Percentiles rank a stretch among this genome's conserved stretches.
Conservation (phyloP, 1,140 invertebrate species). For the Drosophila nebulosa region DNA sequence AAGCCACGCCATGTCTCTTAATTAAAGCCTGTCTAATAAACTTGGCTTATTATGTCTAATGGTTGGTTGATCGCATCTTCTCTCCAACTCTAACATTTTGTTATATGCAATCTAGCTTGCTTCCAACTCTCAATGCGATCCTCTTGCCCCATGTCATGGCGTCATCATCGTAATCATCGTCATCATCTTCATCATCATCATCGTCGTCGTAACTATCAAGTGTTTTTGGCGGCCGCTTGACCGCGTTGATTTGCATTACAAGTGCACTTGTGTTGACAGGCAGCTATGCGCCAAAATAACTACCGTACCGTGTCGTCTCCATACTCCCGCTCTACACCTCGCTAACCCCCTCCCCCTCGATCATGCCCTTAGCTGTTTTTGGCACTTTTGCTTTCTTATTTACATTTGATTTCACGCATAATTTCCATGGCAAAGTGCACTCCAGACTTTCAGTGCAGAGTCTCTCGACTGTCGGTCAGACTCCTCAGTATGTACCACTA, state of each 20-base stretch:
- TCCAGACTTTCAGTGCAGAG: slow-evolving; percentile 32
- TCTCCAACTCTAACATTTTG: slow-evolving; percentile 33
- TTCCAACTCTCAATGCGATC: not conserved
- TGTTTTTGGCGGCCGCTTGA: slow-evolving; percentile 59
- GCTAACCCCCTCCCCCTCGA: not conserved
- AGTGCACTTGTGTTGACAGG: slow-evolving; percentile 78
- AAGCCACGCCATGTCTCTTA: not conserved
- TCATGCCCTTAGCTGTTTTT: slow-evolving; percentile 37
- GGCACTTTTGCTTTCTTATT: slow-evolving; percentile 74
- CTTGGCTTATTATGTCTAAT: slow-evolving; percentile 70
- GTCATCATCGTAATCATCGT: slow-evolving; percentile 19
- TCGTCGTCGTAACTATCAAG: not conserved
- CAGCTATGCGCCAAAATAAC: slow-evolving; percentile 80
- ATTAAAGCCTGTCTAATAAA: slow-evolving; percentile 55
- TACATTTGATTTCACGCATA: slow-evolving; percentile 78
- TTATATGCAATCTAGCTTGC: slow-evolving; percentile 30
- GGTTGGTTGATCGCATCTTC: slow-evolving; percentile 21
- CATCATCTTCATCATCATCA: not conserved
- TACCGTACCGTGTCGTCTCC: slow-evolving; percentile 53
- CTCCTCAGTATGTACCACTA: not conserved
- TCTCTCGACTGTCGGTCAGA: slow-evolving; percentile 17
- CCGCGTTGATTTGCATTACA: slow-evolving; percentile 78
- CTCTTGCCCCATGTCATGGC: slow-evolving; percentile 23
- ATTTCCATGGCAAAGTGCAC: slow-evolving; percentile 75
- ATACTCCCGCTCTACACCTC: not conserved